phyloP scores from a whole-genome alignment of 2,113 vertebrate genomes.

The Spea bombifrons region DNA sequence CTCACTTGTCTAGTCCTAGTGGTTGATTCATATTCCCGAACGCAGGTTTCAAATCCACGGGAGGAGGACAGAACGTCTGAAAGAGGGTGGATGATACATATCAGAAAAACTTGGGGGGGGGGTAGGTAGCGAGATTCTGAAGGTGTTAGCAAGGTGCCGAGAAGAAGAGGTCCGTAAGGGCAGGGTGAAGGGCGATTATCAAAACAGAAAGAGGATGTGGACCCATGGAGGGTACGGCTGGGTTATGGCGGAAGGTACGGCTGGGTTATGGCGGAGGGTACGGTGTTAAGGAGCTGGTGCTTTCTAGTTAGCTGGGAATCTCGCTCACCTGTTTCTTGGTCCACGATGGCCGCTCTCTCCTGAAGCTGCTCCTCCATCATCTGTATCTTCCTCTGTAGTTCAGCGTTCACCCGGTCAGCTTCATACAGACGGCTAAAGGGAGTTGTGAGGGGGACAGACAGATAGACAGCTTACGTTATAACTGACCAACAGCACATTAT shows the following conservation, averaged over 20 bases:
- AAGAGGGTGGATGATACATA: constrained; percentile 32
- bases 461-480: neutral
- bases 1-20: constrained; percentile 46
- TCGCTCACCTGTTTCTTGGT: constrained; percentile 25
- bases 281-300: neutral
- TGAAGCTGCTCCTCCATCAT: constrained; percentile 28
- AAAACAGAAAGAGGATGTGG: neutral
- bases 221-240: constrained; percentile 13
- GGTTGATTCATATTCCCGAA: constrained; percentile 31
- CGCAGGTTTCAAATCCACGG: constrained; percentile 30
- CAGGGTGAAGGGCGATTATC: neutral
- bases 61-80: constrained; percentile 26
- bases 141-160: neutral
- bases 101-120: neutral
- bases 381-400: constrained; percentile 36
- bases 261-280: neutral
- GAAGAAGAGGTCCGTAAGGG: neutral
- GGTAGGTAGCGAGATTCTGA: neutral
- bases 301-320: neutral
- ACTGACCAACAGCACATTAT: too few species aligned
- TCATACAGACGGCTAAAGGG: constrained; percentile 28
- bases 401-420: constrained; percentile 37
- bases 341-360: neutral
- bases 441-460: too few species aligned
- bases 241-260: neutral